Percentiles rank a stretch among this genome's conserved stretches.
Conservation (phyloP, 1,140 invertebrate genomes). For the Microvelia longipes region DNA sequence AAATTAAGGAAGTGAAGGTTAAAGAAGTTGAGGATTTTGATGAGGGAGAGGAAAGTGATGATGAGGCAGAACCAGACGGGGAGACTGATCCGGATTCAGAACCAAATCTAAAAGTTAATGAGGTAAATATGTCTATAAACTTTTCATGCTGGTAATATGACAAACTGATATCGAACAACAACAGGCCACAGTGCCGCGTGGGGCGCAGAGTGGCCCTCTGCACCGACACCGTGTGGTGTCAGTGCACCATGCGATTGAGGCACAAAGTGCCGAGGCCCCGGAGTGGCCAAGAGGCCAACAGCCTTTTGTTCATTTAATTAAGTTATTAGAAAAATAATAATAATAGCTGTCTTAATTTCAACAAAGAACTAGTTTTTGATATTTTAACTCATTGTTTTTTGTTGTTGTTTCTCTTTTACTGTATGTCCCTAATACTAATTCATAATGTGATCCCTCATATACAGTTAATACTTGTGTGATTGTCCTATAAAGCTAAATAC, state of each 20-base stretch:
- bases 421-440: no score
- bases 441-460: no score
- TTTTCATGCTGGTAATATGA: neutral
- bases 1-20: neutral
- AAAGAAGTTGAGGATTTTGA: neutral
- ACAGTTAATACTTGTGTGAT: no score
- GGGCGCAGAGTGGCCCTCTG: neutral
- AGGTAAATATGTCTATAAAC: no score
- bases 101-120: no score
- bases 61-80: neutral
- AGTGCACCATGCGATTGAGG: neutral
- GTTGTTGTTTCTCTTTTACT: no score
- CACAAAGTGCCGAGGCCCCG: no score
- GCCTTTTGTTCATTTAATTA: neutral
- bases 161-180: neutral
- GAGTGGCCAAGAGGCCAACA: slow-evolving; percentile 1
- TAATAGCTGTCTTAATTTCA: no score
- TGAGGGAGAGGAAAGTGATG: neutral
- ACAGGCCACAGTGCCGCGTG: neutral
- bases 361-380: no score
- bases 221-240: neutral
- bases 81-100: slow-evolving; percentile 1
- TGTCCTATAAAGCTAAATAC: no score
- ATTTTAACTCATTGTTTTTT: no score
- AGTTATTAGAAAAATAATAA: neutral